Evolutionary conservation across 2,797 vertebrate genomes (phyloP).

Genomic region (Monodelphis domestica): DNA sequence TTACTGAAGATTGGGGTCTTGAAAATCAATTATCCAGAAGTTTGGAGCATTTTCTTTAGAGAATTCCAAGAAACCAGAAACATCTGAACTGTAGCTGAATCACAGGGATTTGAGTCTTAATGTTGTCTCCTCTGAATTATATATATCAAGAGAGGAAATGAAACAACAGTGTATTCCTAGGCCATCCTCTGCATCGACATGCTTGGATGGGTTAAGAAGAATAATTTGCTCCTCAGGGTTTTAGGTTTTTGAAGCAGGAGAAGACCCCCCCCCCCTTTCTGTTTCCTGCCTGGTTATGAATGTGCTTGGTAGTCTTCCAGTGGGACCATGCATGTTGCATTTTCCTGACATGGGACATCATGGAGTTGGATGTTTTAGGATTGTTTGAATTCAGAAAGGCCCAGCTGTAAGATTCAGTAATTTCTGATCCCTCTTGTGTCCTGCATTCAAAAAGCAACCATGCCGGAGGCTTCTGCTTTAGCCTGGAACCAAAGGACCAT

Average conservation of each 20-base stretch:
- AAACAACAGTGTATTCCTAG: background rate
- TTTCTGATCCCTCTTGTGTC: background rate
- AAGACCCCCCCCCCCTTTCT: slow-evolving; percentile 3
- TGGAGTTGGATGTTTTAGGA: background rate
- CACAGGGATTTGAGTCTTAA: background rate
- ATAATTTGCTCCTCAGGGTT: slow-evolving; percentile 30
- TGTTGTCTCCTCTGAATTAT: background rate
- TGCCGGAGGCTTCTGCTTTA: background rate
- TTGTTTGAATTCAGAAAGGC: slow-evolving; percentile 7
- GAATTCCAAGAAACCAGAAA: background rate
- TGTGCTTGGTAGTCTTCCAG: background rate
- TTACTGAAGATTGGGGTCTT: slow-evolving; percentile 50
- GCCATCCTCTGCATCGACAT: background rate
- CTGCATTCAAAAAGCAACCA: background rate
- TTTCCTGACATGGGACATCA: background rate
- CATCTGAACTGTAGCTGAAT: background rate
- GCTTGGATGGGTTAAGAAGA: background rate
- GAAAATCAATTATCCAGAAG: slow-evolving; percentile 44
- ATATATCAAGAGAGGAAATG: background rate
- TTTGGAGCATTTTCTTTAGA: slow-evolving; percentile 49
- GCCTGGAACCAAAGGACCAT: background rate
- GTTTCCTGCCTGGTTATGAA: background rate
- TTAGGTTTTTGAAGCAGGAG: slow-evolving; percentile 39
- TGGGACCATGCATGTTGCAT: background rate
- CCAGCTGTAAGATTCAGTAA: background rate